A percentile compares a stretch with the other conserved stretches of the same genome.
These are phyloP conservation scores for Mellivora capensis DNA, from an alignment of 2,113 vertebrate genomes.

Conservation along the genomic window DNA sequence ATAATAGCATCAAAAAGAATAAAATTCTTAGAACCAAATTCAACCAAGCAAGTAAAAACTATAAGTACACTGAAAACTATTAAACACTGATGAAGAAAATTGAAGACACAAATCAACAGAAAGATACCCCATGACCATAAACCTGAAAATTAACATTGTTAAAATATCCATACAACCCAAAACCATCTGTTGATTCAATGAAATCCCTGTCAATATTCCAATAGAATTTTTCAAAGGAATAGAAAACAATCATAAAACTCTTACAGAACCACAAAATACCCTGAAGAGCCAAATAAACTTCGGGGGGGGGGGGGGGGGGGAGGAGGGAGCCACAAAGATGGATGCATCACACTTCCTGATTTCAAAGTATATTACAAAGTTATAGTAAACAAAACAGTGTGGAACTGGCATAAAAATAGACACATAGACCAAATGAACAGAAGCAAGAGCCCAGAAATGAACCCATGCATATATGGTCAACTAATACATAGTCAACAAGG, in stretches of 20 bases:
- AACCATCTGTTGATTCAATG: neutral
- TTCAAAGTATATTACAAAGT: neutral
- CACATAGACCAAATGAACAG: neutral
- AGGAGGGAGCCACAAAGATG: neutral
- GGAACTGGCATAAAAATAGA: neutral
- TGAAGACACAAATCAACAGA: neutral
- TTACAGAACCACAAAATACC: neutral
- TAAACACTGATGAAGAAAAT: neutral
- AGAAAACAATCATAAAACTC: neutral
- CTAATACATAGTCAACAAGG: neutral
- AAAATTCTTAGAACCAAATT: neutral
- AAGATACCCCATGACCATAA: neutral
- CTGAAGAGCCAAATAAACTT: neutral
- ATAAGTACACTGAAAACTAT: neutral
- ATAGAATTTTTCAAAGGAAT: neutral
- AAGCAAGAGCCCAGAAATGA: neutral
- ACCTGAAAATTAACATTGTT: neutral
- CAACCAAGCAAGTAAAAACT: neutral
- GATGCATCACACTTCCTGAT: neutral
- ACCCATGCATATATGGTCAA: neutral
- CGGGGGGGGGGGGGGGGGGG: accelerated
- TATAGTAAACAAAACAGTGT: neutral
- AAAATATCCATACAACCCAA: neutral
- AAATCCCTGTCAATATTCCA: neutral
- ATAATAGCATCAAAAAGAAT: neutral